Conservation (phyloP, 2,113 vertebrate genomes). For the Glaucomys volans region DNA sequence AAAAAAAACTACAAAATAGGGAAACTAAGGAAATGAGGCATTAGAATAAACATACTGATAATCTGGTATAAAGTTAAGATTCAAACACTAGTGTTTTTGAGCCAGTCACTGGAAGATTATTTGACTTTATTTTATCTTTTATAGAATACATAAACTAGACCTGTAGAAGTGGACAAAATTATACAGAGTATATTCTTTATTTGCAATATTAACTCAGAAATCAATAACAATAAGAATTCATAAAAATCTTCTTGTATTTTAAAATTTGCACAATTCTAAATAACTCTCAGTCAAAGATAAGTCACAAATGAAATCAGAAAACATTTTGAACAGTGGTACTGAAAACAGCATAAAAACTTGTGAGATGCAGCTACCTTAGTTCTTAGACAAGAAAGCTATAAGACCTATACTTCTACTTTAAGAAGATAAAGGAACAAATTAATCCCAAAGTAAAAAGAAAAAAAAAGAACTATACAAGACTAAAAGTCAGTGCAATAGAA, state of each 20-base stretch:
- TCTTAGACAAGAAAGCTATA: not conserved
- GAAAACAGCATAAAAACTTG: constrained; percentile 50
- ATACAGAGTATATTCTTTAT: constrained; percentile 19
- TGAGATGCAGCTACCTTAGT: not conserved
- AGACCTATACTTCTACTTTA: not conserved
- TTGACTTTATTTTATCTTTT: constrained; percentile 11
- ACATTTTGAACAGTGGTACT: constrained; percentile 9
- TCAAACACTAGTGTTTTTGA: not conserved
- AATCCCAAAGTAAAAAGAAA: not conserved
- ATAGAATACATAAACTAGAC: constrained; percentile 12
- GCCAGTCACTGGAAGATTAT: not conserved
- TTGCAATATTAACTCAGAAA: constrained; percentile 28
- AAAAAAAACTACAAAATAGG: constrained; percentile 44
- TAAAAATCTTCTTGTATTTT: constrained; percentile 31
- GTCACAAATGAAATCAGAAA: constrained; percentile 22
- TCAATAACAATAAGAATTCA: not conserved
- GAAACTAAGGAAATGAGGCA: not conserved
- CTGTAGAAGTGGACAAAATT: constrained; percentile 1
- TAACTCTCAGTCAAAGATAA: not conserved
- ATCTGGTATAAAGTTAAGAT: constrained; percentile 8
- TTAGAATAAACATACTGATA: not conserved
- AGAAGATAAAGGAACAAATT: not conserved
- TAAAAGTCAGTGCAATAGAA: not conserved
- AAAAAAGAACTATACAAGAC: not conserved
- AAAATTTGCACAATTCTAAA: not conserved